Conservation (phyloP, 2,113 vertebrate species). For the Gorsachius goisagi region DNA sequence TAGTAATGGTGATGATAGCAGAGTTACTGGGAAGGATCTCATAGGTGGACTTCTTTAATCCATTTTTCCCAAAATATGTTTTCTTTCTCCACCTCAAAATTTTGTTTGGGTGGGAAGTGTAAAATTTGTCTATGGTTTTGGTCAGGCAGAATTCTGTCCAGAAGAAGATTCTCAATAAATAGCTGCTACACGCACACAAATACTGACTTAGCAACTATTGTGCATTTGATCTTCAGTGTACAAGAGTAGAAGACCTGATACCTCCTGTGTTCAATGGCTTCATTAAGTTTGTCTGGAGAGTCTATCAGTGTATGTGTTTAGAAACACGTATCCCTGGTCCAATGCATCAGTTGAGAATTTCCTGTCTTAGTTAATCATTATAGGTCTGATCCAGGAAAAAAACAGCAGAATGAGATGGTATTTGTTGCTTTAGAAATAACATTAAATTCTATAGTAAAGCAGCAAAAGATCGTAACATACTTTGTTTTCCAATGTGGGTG, state of each 20-base stretch:
- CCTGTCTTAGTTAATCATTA: not conserved
- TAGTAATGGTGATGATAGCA: not conserved
- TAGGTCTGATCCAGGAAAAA: not conserved
- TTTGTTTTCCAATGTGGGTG: not conserved
- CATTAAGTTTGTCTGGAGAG: not conserved
- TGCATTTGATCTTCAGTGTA: not conserved
- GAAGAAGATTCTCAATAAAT: not conserved
- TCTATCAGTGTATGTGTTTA: not conserved
- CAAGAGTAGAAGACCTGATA: not conserved
- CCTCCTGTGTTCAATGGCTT: not conserved
- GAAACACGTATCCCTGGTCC: not conserved
- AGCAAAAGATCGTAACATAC: not conserved
- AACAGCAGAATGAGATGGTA: not conserved
- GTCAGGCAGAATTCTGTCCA: not conserved
- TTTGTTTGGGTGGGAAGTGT: not conserved
- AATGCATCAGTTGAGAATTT: not conserved
- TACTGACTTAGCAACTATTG: not conserved
- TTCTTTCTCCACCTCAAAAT: not conserved
- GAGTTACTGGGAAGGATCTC: not conserved
- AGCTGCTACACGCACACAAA: rapidly evolving
- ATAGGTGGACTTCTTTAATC: not conserved
- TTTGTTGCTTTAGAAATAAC: not conserved
- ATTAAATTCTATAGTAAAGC: not conserved
- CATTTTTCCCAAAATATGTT: not conserved
- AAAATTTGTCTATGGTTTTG: not conserved